Base-by-base conservation (phyloP, 1,140 invertebrate species). In the Propsilocerus akamusi region DNA sequence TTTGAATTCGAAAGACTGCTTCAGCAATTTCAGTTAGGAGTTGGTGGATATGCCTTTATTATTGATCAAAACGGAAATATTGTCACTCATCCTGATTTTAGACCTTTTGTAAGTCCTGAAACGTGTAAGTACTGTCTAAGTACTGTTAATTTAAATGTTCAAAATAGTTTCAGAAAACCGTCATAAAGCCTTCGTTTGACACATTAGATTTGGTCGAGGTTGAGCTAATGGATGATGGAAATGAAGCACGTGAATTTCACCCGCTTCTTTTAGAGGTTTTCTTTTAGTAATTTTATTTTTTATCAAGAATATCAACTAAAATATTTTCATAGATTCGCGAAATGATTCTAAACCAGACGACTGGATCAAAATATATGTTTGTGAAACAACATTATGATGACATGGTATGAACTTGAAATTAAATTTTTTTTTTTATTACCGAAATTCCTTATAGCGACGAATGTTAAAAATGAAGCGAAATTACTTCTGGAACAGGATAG, bases 401-500 rank as follows among this genome's bases (percentile, higher is more conserved):
- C 22, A 17, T 41, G 34, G 34, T 41, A 20, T 20, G 34, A n/a
- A n/a, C n/a, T n/a, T n/a, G n/a, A n/a, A n/a, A n/a, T n/a, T n/a
- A n/a, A n/a, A n/a, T n/a, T n/a, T n/a, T n/a, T n/a, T n/a, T n/a
- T n/a, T n/a, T n/a, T n/a, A n/a, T n/a, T n/a, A n/a, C n/a, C n/a
- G n/a, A n/a, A n/a, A n/a, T n/a, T n/a, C n/a, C n/a, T n/a, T n/a
- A n/a, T n/a, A n/a, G n/a, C n/a, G n/a, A n/a, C n/a, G n/a, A n/a
- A n/a, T n/a, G n/a, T n/a, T n/a, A n/a, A n/a, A n/a, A n/a, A n/a
- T n/a, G n/a, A n/a, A n/a, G n/a, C n/a, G 83, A 50, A 68, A 74
- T 53, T 86, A 85, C 60, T 79, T 75, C 58, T 80, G 76, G 56
- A 70, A 63, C 25, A 72, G 71, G 5, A 75, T 86, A 12, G 66